A percentile compares a stretch with the other conserved stretches of the same genome.
Conservation (phyloP, 2,888 invertebrate species). For the Alcis repandata region DNA sequence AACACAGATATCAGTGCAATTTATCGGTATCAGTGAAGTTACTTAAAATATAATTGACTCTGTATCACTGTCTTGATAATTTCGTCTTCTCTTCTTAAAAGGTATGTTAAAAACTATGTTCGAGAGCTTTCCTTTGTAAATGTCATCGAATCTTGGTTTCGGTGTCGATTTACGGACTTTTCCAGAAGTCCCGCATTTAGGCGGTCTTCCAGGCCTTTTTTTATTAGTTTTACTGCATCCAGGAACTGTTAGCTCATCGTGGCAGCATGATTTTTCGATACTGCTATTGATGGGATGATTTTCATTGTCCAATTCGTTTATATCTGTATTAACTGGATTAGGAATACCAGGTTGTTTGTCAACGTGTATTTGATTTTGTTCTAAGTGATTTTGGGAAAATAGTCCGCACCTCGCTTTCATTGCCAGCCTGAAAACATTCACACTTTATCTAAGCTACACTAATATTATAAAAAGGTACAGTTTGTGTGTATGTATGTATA, state of each 20-base stretch:
- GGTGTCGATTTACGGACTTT: slow-evolving; percentile 33
- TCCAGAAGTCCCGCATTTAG: slow-evolving; percentile 52
- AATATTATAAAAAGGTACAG: no score
- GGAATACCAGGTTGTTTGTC: background rate
- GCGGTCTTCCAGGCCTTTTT: slow-evolving; percentile 48
- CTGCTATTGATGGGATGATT: slow-evolving; percentile 1
- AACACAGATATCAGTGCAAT: no score
- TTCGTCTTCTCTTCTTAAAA: slow-evolving; percentile 34
- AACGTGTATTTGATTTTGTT: background rate
- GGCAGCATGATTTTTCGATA: background rate
- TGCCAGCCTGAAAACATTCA: slow-evolving; percentile 59
- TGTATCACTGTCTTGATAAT: slow-evolving; percentile 43
- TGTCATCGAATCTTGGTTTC: slow-evolving; percentile 7
- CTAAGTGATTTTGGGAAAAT: slow-evolving; percentile 31
- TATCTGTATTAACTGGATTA: background rate
- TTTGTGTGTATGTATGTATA: no score
- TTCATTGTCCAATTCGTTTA: slow-evolving; percentile 2
- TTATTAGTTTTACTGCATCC: slow-evolving; percentile 28
- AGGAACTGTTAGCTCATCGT: background rate
- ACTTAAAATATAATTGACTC: slow-evolving; percentile 39
- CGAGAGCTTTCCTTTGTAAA: slow-evolving; percentile 59
- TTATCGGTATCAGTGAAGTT: no score
- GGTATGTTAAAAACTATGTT: slow-evolving; percentile 56
- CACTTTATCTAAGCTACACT: no score
- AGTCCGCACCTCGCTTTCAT: slow-evolving; percentile 54